Evolutionary conservation across 2,888 invertebrate genomes (phyloP).

Genomic region (Brassicogethes aeneus): DNA sequence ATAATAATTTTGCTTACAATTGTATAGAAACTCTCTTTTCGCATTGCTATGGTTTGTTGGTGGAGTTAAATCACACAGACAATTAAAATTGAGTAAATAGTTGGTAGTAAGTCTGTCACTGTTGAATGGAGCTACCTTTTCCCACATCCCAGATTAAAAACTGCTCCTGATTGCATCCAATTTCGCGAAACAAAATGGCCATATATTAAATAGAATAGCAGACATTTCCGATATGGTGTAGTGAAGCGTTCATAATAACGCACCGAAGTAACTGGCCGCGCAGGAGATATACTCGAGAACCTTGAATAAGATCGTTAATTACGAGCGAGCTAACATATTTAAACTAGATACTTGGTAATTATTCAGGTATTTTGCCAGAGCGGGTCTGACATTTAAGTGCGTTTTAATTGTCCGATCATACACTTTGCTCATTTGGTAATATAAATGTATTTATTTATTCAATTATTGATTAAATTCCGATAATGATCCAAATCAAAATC

Average conservation of each 20-base stretch:
- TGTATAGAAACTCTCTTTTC: too few relatives aligned
- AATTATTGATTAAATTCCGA: too few relatives aligned
- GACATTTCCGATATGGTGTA: constrained; percentile 6
- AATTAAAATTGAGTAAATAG: too few relatives aligned
- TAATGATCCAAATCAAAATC: too few relatives aligned
- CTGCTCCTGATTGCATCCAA: constrained; percentile 1
- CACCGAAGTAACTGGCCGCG: not conserved
- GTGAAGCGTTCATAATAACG: constrained; percentile 4
- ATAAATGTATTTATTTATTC: too few relatives aligned
- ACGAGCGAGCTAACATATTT: not conserved
- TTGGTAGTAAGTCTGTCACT: too few relatives aligned
- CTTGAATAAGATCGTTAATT: constrained; percentile 8
- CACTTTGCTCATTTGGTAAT: not conserved
- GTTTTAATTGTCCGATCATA: not conserved
- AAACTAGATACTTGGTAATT: constrained; percentile 2
- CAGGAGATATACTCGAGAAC: constrained; percentile 1
- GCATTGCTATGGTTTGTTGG: too few relatives aligned
- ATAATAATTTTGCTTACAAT: too few relatives aligned
- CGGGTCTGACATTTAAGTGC: not conserved
- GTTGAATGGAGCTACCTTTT: constrained; percentile 1
- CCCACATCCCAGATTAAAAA: constrained; percentile 1
- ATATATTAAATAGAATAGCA: constrained; percentile 4
- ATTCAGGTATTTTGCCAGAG: not conserved
- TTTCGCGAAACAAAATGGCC: constrained; percentile 3
- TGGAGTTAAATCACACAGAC: too few relatives aligned